Conservation (phyloP, 37 sponge, comb jelly and placozoan genomes). For the Crambe crambe region DNA sequence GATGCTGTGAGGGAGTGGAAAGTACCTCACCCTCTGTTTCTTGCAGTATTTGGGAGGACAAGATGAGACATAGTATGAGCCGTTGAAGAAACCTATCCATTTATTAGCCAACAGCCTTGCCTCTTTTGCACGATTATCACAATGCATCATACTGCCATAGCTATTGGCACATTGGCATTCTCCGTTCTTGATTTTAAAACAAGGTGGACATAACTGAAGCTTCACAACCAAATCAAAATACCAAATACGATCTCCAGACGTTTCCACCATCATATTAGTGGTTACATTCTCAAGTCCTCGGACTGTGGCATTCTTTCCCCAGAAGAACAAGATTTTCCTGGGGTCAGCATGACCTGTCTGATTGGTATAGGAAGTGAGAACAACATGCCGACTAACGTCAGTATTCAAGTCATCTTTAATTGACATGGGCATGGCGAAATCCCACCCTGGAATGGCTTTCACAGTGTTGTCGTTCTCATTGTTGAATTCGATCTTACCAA, state of each 20-base stretch:
- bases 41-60: conserved; percentile 35
- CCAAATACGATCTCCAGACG: conserved; percentile 13
- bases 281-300: neutral
- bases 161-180: conserved; percentile 1
- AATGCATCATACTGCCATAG: neutral
- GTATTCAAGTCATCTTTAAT: conserved; percentile 32
- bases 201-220: conserved; percentile 28
- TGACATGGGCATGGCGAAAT: conserved; percentile 6
- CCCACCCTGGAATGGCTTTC: conserved; percentile 44
- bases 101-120: neutral
- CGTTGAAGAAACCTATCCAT: conserved; percentile 35
- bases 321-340: neutral
- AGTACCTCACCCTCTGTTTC: neutral
- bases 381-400: neutral
- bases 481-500: neutral
- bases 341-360: no score
- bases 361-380: neutral
- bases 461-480: neutral
- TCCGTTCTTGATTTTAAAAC: neutral
- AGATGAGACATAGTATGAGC: neutral
- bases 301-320: neutral
- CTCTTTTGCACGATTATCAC: neutral
- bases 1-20: neutral
- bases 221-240: conserved; percentile 6
- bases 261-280: neutral